Evolutionary conservation across 2,113 vertebrate genomes (phyloP).

Genomic region (Lichenostomus cassidix): DNA sequence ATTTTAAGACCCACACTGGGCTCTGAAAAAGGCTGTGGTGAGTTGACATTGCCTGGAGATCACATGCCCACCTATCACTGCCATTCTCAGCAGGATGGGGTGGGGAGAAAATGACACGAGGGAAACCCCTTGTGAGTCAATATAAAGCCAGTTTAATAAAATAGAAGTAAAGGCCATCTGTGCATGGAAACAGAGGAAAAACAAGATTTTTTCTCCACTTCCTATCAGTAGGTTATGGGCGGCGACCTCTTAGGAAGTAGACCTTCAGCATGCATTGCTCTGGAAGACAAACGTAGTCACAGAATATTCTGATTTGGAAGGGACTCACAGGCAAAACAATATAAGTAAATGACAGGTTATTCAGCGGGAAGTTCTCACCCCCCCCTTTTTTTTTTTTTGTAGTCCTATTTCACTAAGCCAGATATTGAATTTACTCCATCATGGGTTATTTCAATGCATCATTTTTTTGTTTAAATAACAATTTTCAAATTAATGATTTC

Average conservation of each 20-base stretch:
- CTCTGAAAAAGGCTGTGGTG: not conserved
- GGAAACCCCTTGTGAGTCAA: not conserved
- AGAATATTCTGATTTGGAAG: not conserved
- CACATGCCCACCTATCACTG: not conserved
- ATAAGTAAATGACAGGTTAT: not conserved
- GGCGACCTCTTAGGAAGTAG: not conserved
- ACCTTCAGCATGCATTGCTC: not conserved
- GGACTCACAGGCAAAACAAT: not conserved
- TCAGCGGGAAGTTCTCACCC: accelerated
- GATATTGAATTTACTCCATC: not conserved
- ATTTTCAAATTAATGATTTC: not conserved
- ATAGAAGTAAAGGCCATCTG: not conserved
- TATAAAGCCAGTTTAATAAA: not conserved
- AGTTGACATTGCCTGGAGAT: not conserved
- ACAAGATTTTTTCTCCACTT: not conserved
- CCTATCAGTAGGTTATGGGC: not conserved
- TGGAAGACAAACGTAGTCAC: not conserved
- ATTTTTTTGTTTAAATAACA: not conserved
- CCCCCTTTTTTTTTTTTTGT: not conserved
- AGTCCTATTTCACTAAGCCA: not conserved
- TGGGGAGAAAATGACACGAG: accelerated
- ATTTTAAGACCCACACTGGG: not conserved
- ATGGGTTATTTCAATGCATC: not conserved
- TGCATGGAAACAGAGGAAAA: not conserved
- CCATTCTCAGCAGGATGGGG: not conserved